These are phyloP conservation scores for Thelaira solivaga DNA, from an alignment of 2,888 invertebrate species.

Conservation along the genomic window DNA sequence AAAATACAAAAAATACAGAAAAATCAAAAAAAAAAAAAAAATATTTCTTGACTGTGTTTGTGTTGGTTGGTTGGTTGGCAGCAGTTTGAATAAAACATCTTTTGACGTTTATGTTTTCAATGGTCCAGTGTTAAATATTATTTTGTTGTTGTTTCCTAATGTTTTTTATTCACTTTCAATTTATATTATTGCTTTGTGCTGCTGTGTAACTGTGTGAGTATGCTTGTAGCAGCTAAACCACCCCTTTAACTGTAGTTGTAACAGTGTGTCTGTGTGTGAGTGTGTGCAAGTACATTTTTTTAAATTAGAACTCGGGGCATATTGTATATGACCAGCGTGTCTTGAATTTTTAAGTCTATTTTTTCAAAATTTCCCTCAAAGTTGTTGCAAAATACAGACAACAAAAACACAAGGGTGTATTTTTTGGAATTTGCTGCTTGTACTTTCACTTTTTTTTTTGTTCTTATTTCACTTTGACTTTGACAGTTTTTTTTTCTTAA, in stretches of 20 bases:
- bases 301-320: conserved; percentile 60
- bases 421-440: conserved; percentile 34
- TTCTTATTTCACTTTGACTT: conserved; percentile 46
- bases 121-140: conserved; percentile 59
- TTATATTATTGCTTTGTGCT: conserved; percentile 39
- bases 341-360: conserved; percentile 60
- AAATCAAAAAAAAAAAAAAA: no score
- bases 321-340: conserved; percentile 62
- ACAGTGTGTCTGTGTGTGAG: not conserved
- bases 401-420: conserved; percentile 39
- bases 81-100: conserved; percentile 48
- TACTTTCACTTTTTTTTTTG: conserved; percentile 32
- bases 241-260: conserved; percentile 35
- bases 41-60: not conserved
- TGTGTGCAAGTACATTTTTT: conserved; percentile 42
- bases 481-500: conserved; percentile 56
- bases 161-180: conserved; percentile 48
- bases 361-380: not conserved
- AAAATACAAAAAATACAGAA: no score
- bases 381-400: not conserved
- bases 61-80: not conserved
- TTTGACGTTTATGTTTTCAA: conserved; percentile 46
- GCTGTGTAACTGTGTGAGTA: not conserved
- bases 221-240: conserved; percentile 33
- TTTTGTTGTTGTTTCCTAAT: conserved; percentile 59